phyloP scores from a whole-genome alignment of 2,113 vertebrate genomes.

The Talpa occidentalis region DNA sequence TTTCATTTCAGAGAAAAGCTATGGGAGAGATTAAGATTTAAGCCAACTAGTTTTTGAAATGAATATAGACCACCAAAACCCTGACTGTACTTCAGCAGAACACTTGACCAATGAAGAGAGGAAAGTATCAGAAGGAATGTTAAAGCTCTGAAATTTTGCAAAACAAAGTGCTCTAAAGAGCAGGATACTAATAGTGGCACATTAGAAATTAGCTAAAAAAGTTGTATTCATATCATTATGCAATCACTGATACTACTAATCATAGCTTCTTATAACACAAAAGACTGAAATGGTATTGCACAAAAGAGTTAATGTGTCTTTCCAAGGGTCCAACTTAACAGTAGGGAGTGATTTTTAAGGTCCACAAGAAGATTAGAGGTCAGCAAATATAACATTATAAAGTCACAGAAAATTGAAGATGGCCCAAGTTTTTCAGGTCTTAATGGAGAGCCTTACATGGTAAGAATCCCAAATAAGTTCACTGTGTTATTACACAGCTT shows the following conservation, averaged over 20 bases:
- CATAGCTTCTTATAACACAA: background rate
- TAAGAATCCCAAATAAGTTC: background rate
- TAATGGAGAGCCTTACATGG: background rate
- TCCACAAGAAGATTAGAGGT: background rate
- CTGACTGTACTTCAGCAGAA: slow-evolving; percentile 9
- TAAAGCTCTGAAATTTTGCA: background rate
- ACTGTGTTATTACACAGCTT: background rate
- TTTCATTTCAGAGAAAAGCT: background rate
- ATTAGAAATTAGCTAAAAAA: background rate
- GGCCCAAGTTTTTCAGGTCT: background rate
- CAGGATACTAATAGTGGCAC: background rate
- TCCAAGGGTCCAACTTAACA: background rate
- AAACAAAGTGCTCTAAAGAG: background rate
- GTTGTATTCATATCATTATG: background rate
- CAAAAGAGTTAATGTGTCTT: background rate
- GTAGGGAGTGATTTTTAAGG: background rate
- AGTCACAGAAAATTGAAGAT: background rate
- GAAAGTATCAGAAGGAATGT: background rate
- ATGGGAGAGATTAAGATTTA: slow-evolving; percentile 10
- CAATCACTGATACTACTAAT: background rate
- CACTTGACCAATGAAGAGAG: background rate
- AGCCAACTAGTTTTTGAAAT: slow-evolving; percentile 30
- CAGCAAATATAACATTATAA: background rate
- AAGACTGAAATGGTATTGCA: background rate
- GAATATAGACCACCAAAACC: slow-evolving; percentile 6